phyloP scores from a whole-genome alignment of 2,113 vertebrate species.

The Hippocampus abdominalis region DNA sequence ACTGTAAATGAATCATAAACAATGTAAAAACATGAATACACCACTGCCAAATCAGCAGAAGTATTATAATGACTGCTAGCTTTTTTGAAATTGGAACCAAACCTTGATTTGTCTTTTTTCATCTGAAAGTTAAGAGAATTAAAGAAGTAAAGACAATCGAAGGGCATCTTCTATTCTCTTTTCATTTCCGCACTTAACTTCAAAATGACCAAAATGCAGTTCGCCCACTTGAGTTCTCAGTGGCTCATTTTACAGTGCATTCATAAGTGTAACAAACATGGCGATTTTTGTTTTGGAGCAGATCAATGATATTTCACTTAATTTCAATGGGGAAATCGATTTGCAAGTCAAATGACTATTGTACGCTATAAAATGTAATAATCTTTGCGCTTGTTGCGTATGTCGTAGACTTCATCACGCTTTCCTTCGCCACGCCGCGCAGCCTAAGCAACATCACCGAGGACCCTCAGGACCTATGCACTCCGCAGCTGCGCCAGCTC shows the following conservation, averaged over 20 bases:
- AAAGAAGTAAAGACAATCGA: too few species aligned
- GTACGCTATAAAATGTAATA: not conserved
- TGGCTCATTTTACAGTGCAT: not conserved
- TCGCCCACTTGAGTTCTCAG: not conserved
- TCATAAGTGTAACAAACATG: not conserved
- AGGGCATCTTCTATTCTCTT: not conserved
- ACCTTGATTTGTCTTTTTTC: not conserved
- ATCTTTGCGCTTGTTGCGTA: not conserved
- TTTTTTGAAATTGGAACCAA: too few species aligned
- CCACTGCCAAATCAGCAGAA: too few species aligned
- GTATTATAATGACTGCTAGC: too few species aligned
- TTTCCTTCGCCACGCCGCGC: conserved; percentile 68
- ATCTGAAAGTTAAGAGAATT: not conserved
- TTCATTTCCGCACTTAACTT: not conserved
- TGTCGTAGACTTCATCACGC: conserved; percentile 45
- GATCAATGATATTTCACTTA: not conserved
- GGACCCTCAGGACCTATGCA: conserved; percentile 78
- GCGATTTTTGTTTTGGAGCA: not conserved
- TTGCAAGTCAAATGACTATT: not conserved
- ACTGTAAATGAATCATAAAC: too few species aligned
- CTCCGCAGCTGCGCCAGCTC: conserved; percentile 75
- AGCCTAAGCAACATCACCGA: conserved; percentile 39
- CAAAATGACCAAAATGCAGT: not conserved
- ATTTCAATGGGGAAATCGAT: not conserved
- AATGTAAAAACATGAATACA: not conserved